Conservation (phyloP, 64 coral and sea anemone genomes). For the Actinia equina region DNA sequence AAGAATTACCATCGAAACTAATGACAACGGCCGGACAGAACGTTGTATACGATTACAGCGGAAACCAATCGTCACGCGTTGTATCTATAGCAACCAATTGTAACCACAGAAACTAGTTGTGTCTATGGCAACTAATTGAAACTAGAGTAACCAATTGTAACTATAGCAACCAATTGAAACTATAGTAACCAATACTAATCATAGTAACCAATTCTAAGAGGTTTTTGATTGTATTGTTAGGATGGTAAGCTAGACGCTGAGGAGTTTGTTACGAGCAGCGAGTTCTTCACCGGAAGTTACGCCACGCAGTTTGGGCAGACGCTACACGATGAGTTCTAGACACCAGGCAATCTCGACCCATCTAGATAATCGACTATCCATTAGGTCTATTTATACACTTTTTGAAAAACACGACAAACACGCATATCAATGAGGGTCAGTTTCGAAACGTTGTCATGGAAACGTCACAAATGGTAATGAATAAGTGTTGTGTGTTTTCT, state of each 20-base stretch:
- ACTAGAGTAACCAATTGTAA: too few species aligned
- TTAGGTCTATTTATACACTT: neutral
- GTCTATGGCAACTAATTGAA: too few species aligned
- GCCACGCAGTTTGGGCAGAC: constrained; percentile 80
- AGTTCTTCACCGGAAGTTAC: constrained; percentile 81
- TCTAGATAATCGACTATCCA: neutral
- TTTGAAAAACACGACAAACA: too few species aligned
- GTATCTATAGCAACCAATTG: too few species aligned
- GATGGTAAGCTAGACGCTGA: constrained; percentile 85
- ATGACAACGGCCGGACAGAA: too few species aligned
- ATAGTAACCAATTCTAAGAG: neutral
- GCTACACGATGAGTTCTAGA: constrained; percentile 83
- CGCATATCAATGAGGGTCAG: neutral
- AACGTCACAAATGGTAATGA: neutral
- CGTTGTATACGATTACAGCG: too few species aligned
- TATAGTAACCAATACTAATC: too few species aligned
- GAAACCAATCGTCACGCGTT: too few species aligned
- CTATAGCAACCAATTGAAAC: too few species aligned
- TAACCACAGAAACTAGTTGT: too few species aligned
- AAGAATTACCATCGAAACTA: too few species aligned
- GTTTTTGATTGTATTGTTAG: constrained; percentile 22
- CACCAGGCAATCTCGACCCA: neutral
- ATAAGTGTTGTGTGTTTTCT: neutral
- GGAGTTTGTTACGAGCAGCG: constrained; percentile 75
- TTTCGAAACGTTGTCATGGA: too few species aligned